Evolutionary conservation across 2,797 vertebrate species (phyloP).

Genomic region (Moxostoma hubbsi): DNA sequence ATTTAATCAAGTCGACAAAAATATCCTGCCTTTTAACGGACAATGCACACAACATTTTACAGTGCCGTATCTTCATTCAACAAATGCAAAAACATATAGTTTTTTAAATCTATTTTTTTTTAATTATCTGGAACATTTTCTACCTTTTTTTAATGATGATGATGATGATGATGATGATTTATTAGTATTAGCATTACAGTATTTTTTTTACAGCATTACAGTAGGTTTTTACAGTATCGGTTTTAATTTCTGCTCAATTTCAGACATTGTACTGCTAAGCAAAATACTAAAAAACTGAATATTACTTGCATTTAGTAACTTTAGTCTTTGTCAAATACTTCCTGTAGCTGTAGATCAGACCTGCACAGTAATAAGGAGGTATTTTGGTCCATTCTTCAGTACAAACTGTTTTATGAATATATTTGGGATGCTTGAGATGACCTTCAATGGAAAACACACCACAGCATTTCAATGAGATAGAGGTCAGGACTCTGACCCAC

Average conservation of each 20-base stretch:
- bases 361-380: neutral
- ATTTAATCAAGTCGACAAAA: neutral
- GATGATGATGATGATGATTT: too few species aligned
- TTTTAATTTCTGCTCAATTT: too few species aligned
- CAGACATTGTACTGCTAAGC: too few species aligned
- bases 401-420: constrained; percentile 15
- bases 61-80: neutral
- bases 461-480: constrained; percentile 32
- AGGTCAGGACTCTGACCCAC: constrained; percentile 18
- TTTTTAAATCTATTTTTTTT: too few species aligned
- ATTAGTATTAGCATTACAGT: too few species aligned
- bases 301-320: neutral
- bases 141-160: too few species aligned
- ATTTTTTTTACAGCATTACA: too few species aligned
- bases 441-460: constrained; percentile 27
- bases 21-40: neutral
- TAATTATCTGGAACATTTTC: too few species aligned
- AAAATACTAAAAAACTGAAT: too few species aligned
- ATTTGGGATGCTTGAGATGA: constrained; percentile 14
- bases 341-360: constrained; percentile 10
- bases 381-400: constrained; percentile 27
- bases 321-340: neutral
- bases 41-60: neutral
- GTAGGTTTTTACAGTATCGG: too few species aligned
- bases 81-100: neutral